Evolutionary conservation across 2,113 vertebrate species (phyloP).

Genomic region (Notarius quadriscutis): DNA sequence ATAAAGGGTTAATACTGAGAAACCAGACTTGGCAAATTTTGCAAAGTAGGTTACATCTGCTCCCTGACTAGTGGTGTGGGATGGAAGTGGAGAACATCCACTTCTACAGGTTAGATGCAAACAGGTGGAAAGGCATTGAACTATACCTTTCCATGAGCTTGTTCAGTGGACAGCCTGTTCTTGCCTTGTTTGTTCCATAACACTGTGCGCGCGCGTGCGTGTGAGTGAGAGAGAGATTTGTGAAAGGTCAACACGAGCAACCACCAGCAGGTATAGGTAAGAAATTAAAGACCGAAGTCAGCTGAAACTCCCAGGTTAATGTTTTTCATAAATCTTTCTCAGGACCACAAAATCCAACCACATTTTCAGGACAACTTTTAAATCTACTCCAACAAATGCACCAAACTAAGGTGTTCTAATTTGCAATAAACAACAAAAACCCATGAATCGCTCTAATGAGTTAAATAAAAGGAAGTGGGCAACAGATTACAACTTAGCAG

Average conservation of each 20-base stretch:
- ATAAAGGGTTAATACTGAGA: too few relatives aligned
- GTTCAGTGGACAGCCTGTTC: conserved; percentile 15
- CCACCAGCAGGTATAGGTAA: background rate
- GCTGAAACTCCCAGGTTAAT: background rate
- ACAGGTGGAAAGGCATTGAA: background rate
- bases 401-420: background rate
- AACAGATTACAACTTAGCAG: background rate
- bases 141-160: background rate
- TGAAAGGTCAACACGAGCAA: background rate
- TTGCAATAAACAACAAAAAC: background rate
- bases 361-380: background rate
- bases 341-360: background rate
- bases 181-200: background rate
- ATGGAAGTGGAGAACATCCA: too few relatives aligned
- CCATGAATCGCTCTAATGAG: background rate
- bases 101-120: background rate
- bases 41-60: too few relatives aligned
- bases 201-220: background rate
- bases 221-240: background rate
- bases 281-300: background rate
- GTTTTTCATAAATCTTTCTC: background rate
- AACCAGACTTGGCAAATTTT: too few relatives aligned
- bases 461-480: background rate
- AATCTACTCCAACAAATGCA: background rate
- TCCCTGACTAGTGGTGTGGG: too few relatives aligned